These are phyloP conservation scores for Perizoma flavofasciatum DNA, from an alignment of 2,888 invertebrate genomes.

Conservation along the genomic window DNA sequence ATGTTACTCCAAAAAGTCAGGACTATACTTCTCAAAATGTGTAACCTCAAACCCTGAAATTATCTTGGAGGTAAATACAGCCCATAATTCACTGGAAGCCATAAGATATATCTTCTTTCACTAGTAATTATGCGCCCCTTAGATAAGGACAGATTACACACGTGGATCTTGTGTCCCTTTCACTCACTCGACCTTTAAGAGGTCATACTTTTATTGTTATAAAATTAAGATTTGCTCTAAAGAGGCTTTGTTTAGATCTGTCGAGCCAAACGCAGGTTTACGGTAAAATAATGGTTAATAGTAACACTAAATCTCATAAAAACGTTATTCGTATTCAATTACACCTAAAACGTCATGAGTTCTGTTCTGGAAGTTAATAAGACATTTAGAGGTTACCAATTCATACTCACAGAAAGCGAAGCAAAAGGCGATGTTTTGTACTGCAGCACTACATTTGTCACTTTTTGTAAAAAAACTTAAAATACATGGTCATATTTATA, in stretches of 20 bases:
- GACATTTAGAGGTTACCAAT: background rate
- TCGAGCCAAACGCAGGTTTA: background rate
- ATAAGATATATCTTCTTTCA: slow-evolving; percentile 12
- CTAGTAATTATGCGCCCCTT: slow-evolving; percentile 19
- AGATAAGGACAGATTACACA: slow-evolving; percentile 27
- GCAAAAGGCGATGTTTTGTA: slow-evolving; percentile 16
- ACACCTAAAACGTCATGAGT: slow-evolving; percentile 4
- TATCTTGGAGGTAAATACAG: background rate
- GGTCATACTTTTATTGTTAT: slow-evolving; percentile 29
- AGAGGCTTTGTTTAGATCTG: slow-evolving; percentile 7
- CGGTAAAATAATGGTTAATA: background rate
- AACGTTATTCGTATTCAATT: slow-evolving; percentile 3
- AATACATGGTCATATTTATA: slow-evolving; percentile 10
- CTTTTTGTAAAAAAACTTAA: slow-evolving; percentile 13
- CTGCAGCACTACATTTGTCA: slow-evolving; percentile 33
- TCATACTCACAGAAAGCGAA: slow-evolving; percentile 38
- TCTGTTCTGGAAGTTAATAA: slow-evolving; percentile 33
- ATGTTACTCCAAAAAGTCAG: too few relatives aligned
- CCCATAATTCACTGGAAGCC: slow-evolving; percentile 4
- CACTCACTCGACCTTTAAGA: slow-evolving; percentile 33
- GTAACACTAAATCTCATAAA: background rate
- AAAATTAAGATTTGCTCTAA: background rate
- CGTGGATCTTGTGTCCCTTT: slow-evolving; percentile 30
- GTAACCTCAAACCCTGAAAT: background rate
- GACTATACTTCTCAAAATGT: too few relatives aligned